phyloP scores from a whole-genome alignment of 92 coral and sea anemone genomes.

The Epizoanthus illoricatus region DNA sequence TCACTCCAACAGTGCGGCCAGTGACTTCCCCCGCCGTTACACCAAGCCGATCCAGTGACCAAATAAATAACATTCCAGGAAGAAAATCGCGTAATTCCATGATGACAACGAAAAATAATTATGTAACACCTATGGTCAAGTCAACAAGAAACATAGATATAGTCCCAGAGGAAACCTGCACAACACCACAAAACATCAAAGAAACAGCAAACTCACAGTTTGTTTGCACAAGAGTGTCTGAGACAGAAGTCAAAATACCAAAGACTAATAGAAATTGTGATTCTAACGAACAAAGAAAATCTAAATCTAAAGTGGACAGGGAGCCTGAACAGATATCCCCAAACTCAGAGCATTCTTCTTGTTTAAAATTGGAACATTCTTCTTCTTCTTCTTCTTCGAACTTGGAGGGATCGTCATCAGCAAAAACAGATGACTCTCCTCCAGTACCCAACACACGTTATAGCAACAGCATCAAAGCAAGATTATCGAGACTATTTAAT shows the following conservation, averaged over 20 bases:
- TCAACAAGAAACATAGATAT: constrained; percentile 12
- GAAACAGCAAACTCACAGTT: constrained; percentile 18
- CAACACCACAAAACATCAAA: background rate
- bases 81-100: constrained; percentile 10
- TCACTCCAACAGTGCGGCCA: constrained; percentile 11
- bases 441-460: constrained; percentile 67
- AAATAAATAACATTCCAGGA: constrained; percentile 3
- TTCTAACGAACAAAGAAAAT: background rate
- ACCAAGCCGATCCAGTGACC: constrained; percentile 13
- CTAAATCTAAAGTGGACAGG: background rate
- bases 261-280: background rate
- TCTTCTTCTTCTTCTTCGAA: background rate
- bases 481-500: constrained; percentile 75
- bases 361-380: background rate
- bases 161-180: background rate
- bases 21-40: constrained; percentile 30
- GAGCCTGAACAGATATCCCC: background rate
- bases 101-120: background rate
- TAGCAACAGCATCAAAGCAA: constrained; percentile 68
- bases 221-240: constrained; percentile 27
- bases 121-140: background rate
- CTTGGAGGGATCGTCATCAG: background rate
- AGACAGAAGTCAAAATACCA: constrained; percentile 33
- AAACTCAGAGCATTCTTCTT: background rate
- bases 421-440: constrained; percentile 36